Evolutionary conservation across 2,797 vertebrate species (phyloP), one percentile per base, ranked within the genome.

Genomic region (Pangasius sanitwongsei): DNA sequence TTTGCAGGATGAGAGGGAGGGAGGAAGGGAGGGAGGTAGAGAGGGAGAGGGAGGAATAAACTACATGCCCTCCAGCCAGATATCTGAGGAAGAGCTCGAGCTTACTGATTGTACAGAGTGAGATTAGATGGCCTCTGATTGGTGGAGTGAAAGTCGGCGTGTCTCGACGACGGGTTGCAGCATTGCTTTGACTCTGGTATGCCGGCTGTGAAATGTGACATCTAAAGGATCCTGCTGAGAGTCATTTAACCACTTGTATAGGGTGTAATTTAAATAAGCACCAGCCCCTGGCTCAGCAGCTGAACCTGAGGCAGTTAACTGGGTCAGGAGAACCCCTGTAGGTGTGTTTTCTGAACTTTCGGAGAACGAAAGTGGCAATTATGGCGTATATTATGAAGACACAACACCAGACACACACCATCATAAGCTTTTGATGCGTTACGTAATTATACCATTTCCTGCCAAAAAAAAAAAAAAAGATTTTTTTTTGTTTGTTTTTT

Each of bases 151-250:
- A 69, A 31, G 44, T 31, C 28, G 28, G 15, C 61, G 72, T 53
- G 75, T 20, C 63, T 69, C 3, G 28, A 18, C 37, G 18, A 1
- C 12, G 20, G 28, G 11, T 87, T 31, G 31, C 7, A 50, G 8
- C 34, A 0, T 31, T 77, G 28, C 53, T 87, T 72, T 31, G 65
- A 65, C 84, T 89, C 31, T 18, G 31, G 59, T 23, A 84, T 89
- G 61, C n/a, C 59, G 63, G 41, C 53, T 82, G 57, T 82, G 34
- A 41, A 41, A 61, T 6, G 55, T 41, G 61, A 44, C 25, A 28
- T 67, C 41, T 65, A 48, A 84, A 80, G 53, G 34, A 81, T 67
- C 34, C n/a, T 59, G 80, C 84, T 50, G 44, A 72, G 61, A 18
- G 31, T 63, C 69, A 1, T 55, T 59, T 3, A 77, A 72, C 78